phyloP scores from a whole-genome alignment of 2,113 vertebrate genomes.

The Ciconia stormi region DNA sequence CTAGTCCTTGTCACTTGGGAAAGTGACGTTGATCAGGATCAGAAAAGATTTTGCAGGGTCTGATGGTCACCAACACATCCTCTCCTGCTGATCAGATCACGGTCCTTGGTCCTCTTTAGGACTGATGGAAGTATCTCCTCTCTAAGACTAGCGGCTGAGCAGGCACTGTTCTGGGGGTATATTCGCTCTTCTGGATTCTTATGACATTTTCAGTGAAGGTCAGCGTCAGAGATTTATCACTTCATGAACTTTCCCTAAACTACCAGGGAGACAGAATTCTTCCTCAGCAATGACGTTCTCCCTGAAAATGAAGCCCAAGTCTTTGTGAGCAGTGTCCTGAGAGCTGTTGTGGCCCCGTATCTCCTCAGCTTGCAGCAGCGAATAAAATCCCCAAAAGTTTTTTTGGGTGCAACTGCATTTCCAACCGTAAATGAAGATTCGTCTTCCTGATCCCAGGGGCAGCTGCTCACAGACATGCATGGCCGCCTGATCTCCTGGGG shows the following conservation, averaged over 20 bases:
- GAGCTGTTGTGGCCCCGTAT: neutral
- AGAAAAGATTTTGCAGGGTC: neutral
- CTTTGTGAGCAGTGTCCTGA: neutral
- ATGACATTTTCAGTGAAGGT: neutral
- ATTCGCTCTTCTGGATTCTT: neutral
- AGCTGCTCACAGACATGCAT: neutral
- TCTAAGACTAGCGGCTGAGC: neutral
- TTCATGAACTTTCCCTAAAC: neutral
- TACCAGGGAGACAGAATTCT: neutral
- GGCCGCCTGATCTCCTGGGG: neutral
- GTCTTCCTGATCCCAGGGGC: neutral
- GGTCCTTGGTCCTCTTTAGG: neutral
- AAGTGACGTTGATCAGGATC: neutral
- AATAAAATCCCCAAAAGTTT: neutral
- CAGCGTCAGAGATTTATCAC: neutral
- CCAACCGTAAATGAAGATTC: neutral
- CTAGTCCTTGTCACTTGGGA: neutral
- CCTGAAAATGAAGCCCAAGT: neutral
- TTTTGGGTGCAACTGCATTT: neutral
- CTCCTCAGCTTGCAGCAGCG: neutral
- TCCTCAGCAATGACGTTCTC: neutral
- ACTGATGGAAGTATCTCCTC: neutral
- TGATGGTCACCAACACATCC: neutral
- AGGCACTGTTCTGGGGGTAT: fast-evolving
- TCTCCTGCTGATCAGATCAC: neutral